Evolutionary conservation across 2,888 invertebrate species (phyloP).

Genomic region (Toxonevra muliebris): DNA sequence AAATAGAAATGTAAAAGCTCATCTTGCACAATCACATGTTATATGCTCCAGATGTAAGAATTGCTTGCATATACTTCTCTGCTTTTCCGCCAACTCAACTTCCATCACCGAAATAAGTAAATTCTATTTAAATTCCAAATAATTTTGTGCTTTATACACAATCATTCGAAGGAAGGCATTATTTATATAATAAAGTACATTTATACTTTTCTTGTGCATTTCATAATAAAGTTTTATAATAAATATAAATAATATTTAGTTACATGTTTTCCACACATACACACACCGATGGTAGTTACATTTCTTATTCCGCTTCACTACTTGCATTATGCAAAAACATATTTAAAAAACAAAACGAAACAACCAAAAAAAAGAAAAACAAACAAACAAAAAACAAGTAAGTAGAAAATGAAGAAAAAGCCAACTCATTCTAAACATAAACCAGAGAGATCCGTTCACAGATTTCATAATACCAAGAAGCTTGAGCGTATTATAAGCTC

Average conservation of each 20-base stretch:
- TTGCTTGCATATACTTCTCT: no score
- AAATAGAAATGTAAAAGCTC: no score
- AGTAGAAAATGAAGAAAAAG: background rate
- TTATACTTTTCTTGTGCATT: no score
- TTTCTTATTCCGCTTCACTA: background rate
- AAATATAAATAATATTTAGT: conserved; percentile 28
- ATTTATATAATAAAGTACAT: no score
- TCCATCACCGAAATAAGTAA: no score
- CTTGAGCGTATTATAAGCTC: conserved; percentile 30
- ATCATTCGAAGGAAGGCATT: no score
- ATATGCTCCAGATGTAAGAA: no score
- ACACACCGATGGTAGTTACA: background rate
- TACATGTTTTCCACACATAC: background rate
- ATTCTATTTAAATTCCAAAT: no score
- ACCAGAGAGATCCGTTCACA: background rate
- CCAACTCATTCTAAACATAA: no score
- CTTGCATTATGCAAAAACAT: background rate
- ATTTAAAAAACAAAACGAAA: background rate
- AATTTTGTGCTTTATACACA: no score
- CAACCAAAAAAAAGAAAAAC: background rate
- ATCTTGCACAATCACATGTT: no score
- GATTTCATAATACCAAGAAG: background rate
- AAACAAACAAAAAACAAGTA: background rate
- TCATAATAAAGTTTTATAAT: conserved; percentile 24
- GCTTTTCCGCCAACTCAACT: no score